These are phyloP conservation scores for Lasiommata megera DNA, from an alignment of 2,888 invertebrate species.

Conservation along the genomic window DNA sequence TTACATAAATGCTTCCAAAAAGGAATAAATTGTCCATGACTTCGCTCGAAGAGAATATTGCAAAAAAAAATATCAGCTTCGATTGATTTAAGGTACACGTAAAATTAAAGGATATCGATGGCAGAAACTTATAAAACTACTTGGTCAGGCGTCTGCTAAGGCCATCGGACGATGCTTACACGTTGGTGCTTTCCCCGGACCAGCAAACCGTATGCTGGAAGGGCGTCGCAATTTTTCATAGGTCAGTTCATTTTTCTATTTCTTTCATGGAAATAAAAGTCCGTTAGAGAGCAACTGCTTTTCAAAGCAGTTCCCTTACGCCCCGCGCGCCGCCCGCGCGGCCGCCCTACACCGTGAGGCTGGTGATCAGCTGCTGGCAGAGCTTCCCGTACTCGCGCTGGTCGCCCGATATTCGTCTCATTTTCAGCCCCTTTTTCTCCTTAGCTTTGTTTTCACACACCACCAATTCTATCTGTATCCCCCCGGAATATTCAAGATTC, in stretches of 20 bases:
- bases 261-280: background rate
- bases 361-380: constrained; percentile 93
- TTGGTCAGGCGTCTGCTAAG: background rate
- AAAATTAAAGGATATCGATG: background rate
- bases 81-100: background rate
- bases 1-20: constrained; percentile 10
- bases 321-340: no score
- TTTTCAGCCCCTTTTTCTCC: constrained; percentile 90
- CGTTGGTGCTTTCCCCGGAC: no score
- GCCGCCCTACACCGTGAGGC: constrained; percentile 90
- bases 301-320: no score
- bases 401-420: constrained; percentile 93
- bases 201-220: background rate
- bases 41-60: background rate
- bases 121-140: background rate
- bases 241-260: background rate
- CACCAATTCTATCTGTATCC: constrained; percentile 92
- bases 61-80: background rate
- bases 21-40: background rate
- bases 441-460: constrained; percentile 87
- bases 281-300: no score
- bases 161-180: background rate
- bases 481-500: constrained; percentile 89
- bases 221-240: background rate
- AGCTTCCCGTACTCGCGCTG: constrained; percentile 93